Evolutionary conservation across 2,797 vertebrate genomes (phyloP).

Genomic region (Crocodylus rhombifer): DNA sequence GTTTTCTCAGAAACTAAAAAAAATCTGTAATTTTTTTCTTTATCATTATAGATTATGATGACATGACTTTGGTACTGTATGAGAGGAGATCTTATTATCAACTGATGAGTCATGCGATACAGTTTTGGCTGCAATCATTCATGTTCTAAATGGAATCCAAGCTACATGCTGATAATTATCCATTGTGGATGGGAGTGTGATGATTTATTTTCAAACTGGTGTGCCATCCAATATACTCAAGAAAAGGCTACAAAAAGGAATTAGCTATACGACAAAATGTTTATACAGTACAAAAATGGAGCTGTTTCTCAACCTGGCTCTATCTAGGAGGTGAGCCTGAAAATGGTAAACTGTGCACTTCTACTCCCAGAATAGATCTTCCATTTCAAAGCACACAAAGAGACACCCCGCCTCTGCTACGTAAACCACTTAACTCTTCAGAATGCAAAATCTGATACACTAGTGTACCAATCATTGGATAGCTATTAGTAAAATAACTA

Average conservation of each 20-base stretch:
- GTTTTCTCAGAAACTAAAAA: conserved; percentile 29
- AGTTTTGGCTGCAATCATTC: conserved; percentile 67
- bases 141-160: conserved; percentile 60
- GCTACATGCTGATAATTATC: conserved; percentile 63
- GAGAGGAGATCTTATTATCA: conserved; percentile 63
- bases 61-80: conserved; percentile 23
- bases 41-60: conserved; percentile 57
- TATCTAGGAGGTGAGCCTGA: background rate
- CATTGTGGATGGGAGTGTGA: conserved; percentile 24
- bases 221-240: conserved; percentile 46
- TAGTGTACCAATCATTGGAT: background rate
- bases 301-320: background rate
- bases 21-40: conserved; percentile 54
- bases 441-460: background rate
- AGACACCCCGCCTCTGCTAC: background rate
- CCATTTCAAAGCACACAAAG: background rate
- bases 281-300: conserved; percentile 19
- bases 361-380: background rate
- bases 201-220: conserved; percentile 67
- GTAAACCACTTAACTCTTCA: background rate
- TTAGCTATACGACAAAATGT: conserved; percentile 31
- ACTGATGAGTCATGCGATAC: conserved; percentile 49
- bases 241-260: conserved; percentile 44
- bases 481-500: no score
- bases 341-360: background rate